These are phyloP conservation scores for Crocodylus rhombifer DNA, from an alignment of 2,797 vertebrate genomes.

Conservation along the genomic window DNA sequence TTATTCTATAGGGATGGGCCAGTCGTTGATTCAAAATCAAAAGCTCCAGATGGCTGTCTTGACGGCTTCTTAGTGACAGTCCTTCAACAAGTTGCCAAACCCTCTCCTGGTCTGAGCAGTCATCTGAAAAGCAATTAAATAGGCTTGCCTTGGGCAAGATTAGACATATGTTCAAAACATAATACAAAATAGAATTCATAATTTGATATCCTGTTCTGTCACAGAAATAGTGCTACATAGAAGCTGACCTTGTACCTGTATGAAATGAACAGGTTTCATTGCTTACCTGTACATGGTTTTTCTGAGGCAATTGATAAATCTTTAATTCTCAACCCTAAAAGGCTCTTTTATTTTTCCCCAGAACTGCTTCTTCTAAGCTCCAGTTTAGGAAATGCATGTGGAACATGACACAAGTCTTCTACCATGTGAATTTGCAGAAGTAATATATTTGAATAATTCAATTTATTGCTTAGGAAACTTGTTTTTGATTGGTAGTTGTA, in stretches of 20 bases:
- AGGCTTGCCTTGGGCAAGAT: constrained; percentile 16
- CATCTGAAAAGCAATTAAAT: constrained; percentile 5
- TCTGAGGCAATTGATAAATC: not conserved
- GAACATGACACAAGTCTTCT: not conserved
- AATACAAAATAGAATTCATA: not conserved
- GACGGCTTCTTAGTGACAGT: not conserved
- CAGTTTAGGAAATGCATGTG: not conserved
- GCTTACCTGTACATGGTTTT: not conserved
- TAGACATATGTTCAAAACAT: not conserved
- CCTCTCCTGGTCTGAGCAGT: not conserved
- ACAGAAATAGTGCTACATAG: not conserved
- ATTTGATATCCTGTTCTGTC: not conserved
- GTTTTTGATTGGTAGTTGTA: not conserved
- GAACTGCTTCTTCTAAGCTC: not conserved
- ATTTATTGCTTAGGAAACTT: not conserved
- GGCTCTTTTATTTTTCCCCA: not conserved
- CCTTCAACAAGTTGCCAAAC: not conserved
- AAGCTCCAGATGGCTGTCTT: not conserved
- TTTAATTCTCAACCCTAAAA: not conserved
- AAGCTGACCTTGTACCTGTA: not conserved
- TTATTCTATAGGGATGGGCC: not conserved
- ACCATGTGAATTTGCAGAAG: not conserved
- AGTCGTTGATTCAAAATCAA: not conserved
- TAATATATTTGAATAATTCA: not conserved
- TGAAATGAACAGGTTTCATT: not conserved